Conservation (phyloP, 1,140 invertebrate species). For the Leptinotarsa undecemlineata region DNA sequence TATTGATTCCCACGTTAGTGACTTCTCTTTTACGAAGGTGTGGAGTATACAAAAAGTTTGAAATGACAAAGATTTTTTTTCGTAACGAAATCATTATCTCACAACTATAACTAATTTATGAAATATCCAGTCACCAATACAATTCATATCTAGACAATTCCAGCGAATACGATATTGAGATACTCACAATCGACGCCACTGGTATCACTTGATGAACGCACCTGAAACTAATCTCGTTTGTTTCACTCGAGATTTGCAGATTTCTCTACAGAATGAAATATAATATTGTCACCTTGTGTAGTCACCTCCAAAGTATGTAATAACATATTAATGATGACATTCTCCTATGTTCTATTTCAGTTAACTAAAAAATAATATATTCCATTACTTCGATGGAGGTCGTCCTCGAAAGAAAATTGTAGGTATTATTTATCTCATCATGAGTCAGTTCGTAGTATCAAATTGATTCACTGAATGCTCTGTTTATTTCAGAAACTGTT, state of each 20-base stretch:
- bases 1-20: too few species aligned
- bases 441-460: neutral
- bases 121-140: too few species aligned
- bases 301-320: neutral
- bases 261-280: neutral
- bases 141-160: too few species aligned
- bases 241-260: neutral
- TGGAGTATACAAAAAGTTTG: too few species aligned
- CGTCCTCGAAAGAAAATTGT: neutral
- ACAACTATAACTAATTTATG: too few species aligned
- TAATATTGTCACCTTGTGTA: slow-evolving; percentile 17
- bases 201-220: neutral
- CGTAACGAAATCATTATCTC: too few species aligned
- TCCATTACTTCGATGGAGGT: slow-evolving; percentile 3
- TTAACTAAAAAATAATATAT: slow-evolving; percentile 5
- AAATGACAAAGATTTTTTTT: too few species aligned
- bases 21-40: too few species aligned
- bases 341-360: slow-evolving; percentile 12
- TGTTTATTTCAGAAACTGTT: too few species aligned
- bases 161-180: too few species aligned
- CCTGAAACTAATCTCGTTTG: neutral
- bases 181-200: neutral
- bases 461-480: neutral
- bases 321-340: slow-evolving; percentile 13
- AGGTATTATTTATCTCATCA: neutral